A percentile compares a stretch with the other conserved stretches of the same genome.
Conservation (phyloP, 2,113 vertebrate species). For the Tachysurus fulvidraco region DNA sequence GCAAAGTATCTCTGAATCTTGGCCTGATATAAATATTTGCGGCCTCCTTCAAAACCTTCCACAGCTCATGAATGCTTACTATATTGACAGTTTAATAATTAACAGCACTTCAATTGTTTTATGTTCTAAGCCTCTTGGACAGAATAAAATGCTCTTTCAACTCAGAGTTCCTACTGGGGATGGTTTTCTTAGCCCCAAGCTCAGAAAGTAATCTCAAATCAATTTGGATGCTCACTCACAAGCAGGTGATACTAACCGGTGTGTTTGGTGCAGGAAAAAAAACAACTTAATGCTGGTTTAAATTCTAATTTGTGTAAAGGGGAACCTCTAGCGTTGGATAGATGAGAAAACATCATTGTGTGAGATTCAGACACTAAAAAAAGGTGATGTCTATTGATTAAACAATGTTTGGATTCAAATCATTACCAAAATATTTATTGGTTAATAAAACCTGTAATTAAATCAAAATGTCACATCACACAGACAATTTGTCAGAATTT, state of each 20-base stretch:
- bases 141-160: background rate
- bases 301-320: background rate
- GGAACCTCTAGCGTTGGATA: conserved; percentile 18
- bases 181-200: background rate
- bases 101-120: background rate
- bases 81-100: background rate
- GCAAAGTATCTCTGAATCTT: background rate
- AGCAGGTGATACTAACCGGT: background rate
- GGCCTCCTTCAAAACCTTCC: background rate
- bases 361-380: too few species aligned
- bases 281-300: background rate
- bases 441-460: too few species aligned
- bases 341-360: too few species aligned
- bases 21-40: background rate
- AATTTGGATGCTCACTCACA: background rate
- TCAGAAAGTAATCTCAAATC: background rate
- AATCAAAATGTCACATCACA: too few species aligned
- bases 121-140: background rate
- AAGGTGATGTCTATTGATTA: too few species aligned
- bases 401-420: too few species aligned
- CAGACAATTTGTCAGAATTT: too few species aligned
- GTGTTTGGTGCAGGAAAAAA: background rate
- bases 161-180: background rate
- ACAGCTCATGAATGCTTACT: background rate
- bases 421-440: too few species aligned